A percentile compares a stretch with the other conserved stretches of the same genome.
Evolutionary conservation across 2,797 vertebrate species (phyloP).

Genomic region (Sparus aurata): DNA sequence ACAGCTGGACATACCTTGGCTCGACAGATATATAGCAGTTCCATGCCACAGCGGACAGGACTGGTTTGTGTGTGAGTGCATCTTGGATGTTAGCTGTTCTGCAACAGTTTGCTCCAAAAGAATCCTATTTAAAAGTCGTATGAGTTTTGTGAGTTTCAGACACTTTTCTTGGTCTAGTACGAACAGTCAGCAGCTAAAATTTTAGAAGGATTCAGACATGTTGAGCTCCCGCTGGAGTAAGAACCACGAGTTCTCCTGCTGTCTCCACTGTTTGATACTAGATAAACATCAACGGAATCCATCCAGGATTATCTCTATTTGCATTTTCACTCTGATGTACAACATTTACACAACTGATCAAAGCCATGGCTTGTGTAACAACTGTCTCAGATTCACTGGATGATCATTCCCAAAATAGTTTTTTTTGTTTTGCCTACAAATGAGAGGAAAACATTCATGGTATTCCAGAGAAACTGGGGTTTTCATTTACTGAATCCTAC

Average conservation of each 20-base stretch:
- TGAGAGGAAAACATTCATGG: neutral
- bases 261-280: neutral
- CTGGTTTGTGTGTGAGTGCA: neutral
- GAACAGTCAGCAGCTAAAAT: slow-evolving; percentile 45
- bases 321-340: neutral
- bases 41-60: slow-evolving; percentile 1
- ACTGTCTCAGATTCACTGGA: neutral
- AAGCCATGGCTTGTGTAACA: neutral
- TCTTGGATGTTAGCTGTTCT: slow-evolving; percentile 16
- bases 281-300: slow-evolving; percentile 1
- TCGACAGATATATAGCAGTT: slow-evolving; percentile 48
- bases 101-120: slow-evolving; percentile 20
- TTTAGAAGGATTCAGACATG: slow-evolving; percentile 15
- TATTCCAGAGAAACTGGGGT: neutral
- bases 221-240: neutral
- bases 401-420: neutral
- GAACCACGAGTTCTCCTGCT: slow-evolving; percentile 6
- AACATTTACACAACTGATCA: slow-evolving; percentile 4
- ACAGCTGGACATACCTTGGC: slow-evolving; percentile 67
- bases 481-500: neutral
- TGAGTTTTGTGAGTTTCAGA: too few relatives aligned
- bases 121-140: slow-evolving; percentile 17
- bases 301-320: neutral
- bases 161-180: too few relatives aligned
- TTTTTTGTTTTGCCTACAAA: slow-evolving; percentile 1